These are phyloP conservation scores for Rhingia campestris DNA, from an alignment of 2,888 invertebrate species.

Conservation along the genomic window DNA sequence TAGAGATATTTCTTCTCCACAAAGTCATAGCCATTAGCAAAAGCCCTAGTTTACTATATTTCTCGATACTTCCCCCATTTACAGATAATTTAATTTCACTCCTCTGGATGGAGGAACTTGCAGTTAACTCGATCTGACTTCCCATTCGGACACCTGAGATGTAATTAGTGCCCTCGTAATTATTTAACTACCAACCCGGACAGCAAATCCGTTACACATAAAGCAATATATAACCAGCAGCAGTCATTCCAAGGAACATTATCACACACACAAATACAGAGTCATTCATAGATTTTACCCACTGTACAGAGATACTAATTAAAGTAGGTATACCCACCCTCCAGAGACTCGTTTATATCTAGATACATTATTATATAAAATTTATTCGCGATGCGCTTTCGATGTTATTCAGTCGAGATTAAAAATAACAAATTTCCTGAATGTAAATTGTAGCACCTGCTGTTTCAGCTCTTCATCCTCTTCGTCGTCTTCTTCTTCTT, in stretches of 20 bases:
- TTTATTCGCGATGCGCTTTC: slow-evolving; percentile 41
- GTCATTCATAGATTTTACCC: slow-evolving; percentile 33
- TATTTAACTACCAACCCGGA: slow-evolving; percentile 48
- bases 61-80: no score
- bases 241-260: slow-evolving; percentile 27
- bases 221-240: neutral
- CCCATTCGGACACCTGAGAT: slow-evolving; percentile 66
- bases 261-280: slow-evolving; percentile 14
- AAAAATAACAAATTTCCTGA: slow-evolving; percentile 65
- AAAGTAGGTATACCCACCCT: slow-evolving; percentile 13
- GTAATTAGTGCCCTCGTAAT: slow-evolving; percentile 69
- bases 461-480: slow-evolving; percentile 30
- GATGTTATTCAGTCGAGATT: slow-evolving; percentile 51
- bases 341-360: neutral
- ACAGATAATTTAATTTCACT: no score
- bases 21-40: no score
- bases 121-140: slow-evolving; percentile 50
- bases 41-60: no score
- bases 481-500: neutral
- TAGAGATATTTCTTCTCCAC: no score
- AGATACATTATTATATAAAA: slow-evolving; percentile 51
- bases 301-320: slow-evolving; percentile 42
- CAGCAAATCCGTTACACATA: neutral
- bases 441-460: slow-evolving; percentile 43
- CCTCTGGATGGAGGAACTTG: neutral